Conservation (phyloP, 2,113 vertebrate species). For the Menidia beryllina region DNA sequence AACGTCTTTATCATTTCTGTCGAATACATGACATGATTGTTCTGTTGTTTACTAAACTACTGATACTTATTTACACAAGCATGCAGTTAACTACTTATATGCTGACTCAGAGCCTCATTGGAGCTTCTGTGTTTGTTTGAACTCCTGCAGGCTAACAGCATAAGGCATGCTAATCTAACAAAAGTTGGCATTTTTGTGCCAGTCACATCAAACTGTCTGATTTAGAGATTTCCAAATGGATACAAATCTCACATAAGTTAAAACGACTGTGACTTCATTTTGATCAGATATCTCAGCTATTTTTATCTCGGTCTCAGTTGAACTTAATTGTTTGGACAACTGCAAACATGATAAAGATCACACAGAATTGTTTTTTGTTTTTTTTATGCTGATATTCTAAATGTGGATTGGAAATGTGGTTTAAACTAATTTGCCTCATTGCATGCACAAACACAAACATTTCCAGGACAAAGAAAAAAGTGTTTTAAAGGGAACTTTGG, state of each 20-base stretch:
- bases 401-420: neutral
- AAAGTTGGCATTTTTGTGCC: neutral
- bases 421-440: neutral
- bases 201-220: neutral
- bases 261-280: conserved; percentile 1
- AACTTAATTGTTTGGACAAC: neutral
- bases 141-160: neutral
- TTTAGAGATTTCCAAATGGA: neutral
- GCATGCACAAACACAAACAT: neutral
- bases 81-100: neutral
- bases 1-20: neutral
- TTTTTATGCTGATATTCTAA: neutral
- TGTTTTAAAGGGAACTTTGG: neutral
- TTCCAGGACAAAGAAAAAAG: neutral
- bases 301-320: neutral
- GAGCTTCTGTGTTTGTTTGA: neutral
- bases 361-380: neutral
- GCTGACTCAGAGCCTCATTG: neutral
- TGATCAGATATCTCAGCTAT: neutral
- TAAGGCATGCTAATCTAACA: neutral
- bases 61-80: neutral
- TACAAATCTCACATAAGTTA: neutral
- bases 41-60: neutral
- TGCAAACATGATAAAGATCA: neutral
- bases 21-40: neutral